phyloP scores from a whole-genome alignment of 2,888 invertebrate genomes.

The Cryptus viduatorius region DNA sequence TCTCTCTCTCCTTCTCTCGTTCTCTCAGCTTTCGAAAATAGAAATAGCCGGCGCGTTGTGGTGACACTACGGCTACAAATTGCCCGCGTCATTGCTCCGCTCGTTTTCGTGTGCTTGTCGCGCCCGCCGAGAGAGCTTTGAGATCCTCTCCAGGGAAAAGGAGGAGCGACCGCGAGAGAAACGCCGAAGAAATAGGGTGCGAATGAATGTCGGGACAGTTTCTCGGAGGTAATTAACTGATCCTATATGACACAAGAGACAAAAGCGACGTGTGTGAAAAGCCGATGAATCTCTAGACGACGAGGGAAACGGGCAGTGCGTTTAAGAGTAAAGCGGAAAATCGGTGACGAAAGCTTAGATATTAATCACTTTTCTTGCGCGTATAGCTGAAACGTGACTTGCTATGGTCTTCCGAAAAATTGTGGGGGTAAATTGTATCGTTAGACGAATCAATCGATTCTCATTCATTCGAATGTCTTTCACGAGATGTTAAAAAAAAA shows the following conservation, averaged over 20 bases:
- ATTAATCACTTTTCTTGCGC: constrained; percentile 49
- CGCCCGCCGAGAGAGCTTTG: constrained; percentile 29
- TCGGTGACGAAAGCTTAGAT: constrained; percentile 13
- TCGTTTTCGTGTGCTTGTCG: constrained; percentile 54
- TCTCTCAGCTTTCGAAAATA: constrained; percentile 79
- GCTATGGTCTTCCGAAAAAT: not conserved
- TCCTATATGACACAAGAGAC: constrained; percentile 68
- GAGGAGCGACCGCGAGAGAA: constrained; percentile 29
- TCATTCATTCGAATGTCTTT: not conserved
- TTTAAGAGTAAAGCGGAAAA: constrained; percentile 18
- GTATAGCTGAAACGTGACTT: not conserved
- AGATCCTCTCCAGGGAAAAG: constrained; percentile 31
- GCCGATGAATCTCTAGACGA: constrained; percentile 58
- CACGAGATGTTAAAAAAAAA: not conserved
- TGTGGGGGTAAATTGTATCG: constrained; percentile 1
- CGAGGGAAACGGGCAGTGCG: constrained; percentile 54
- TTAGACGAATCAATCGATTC: constrained; percentile 16
- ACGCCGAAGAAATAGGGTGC: constrained; percentile 36
- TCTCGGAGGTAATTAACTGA: constrained; percentile 72
- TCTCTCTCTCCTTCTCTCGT: not conserved
- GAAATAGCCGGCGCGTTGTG: constrained; percentile 78
- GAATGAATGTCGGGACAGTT: constrained; percentile 38
- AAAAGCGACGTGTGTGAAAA: constrained; percentile 53
- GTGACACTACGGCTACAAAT: constrained; percentile 84
- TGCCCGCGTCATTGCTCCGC: constrained; percentile 82